phyloP scores from a whole-genome alignment of 2,888 invertebrate genomes.

The Pyralis farinalis region DNA sequence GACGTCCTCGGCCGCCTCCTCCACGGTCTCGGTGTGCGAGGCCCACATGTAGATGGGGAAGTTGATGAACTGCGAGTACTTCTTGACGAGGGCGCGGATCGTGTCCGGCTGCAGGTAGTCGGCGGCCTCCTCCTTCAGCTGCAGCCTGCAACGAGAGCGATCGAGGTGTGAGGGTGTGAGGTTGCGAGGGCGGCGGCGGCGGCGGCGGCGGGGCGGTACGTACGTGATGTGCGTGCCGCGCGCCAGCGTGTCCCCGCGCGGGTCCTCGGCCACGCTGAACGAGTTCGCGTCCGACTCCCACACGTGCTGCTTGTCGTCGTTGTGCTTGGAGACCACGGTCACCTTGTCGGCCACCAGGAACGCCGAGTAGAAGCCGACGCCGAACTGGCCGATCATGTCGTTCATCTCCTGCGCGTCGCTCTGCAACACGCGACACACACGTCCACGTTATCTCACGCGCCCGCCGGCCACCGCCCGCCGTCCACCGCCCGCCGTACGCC shows the following conservation, averaged over 20 bases:
- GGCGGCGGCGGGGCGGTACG: conserved; percentile 18
- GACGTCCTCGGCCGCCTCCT: conserved; percentile 24
- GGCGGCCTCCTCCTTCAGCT: conserved; percentile 97
- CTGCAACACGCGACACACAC: conserved; percentile 29
- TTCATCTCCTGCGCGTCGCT: conserved; percentile 86
- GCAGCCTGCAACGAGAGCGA: conserved; percentile 80
- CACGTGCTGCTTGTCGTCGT: conserved; percentile 95
- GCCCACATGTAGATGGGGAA: conserved; percentile 99
- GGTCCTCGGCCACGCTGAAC: conserved; percentile 95
- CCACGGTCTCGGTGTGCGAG: conserved; percentile 59
- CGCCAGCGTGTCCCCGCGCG: conserved; percentile 93
- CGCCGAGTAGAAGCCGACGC: conserved; percentile 99
- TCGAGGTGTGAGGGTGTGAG: background rate
- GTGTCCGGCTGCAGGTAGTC: conserved; percentile 97
- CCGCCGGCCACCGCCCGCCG: too few species aligned
- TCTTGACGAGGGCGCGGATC: conserved; percentile 94
- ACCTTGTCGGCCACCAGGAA: conserved; percentile 98
- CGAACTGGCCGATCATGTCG: conserved; percentile 99
- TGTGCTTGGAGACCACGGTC: conserved; percentile 96
- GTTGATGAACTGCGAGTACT: conserved; percentile 99
- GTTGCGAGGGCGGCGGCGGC: conserved; percentile 47
- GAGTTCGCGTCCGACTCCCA: conserved; percentile 98
- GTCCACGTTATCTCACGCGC: too few species aligned
- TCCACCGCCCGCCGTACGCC: too few species aligned
- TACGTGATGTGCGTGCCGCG: conserved; percentile 94